Evolutionary conservation across 2,797 vertebrate species (phyloP), one percentile per base, ranked within the genome.

Genomic region (Pelochelys cantorii): DNA sequence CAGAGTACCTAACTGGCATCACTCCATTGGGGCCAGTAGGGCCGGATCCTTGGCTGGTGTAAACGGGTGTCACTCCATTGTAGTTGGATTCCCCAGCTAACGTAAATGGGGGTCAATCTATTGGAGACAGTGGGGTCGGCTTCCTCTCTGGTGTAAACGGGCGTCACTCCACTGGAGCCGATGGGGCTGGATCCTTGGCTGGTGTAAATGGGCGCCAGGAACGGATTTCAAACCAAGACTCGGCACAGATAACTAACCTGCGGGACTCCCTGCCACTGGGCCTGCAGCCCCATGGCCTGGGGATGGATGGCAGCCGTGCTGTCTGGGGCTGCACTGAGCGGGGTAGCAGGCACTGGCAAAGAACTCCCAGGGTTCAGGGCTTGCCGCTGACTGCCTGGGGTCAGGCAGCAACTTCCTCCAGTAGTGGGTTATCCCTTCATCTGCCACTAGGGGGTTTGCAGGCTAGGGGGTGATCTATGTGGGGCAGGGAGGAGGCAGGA

Each of bases 91-190:
- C 17, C 65, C 65, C 17, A 8, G 7, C 65, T n/a, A 2, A 12
- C 27, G 27, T 29, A 60, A 60, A 60, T 1, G 5, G 12, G 59
- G 1, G 12, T 60, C 59, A 60, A 11, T 27, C 11, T 5, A 29
- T 23, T 27, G 25, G 31, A 68, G 1, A 17, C 8, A 5, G 25
- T 12, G 11, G 4, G 57, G 4, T 11, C 11, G 57, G 65, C 10
- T 34, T 7, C 18, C 65, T 18, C 4, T 7, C 65, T 18, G 3
- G 27, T 29, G 25, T 60, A 29, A 60, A 60, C 2, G 4, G 59
- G 59, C 11, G 1, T 59, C 57, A 59, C 11, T 1, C 57, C 25
- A 27, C 1, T 57, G 56, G 22, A 57, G 1, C 10, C 23, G 5
- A 42, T 42, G 42, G 42, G 42, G 42, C 42, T 6, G 3, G 56